Evolutionary conservation across 2,888 invertebrate species (phyloP).

Genomic region (Stenurella melanura): DNA sequence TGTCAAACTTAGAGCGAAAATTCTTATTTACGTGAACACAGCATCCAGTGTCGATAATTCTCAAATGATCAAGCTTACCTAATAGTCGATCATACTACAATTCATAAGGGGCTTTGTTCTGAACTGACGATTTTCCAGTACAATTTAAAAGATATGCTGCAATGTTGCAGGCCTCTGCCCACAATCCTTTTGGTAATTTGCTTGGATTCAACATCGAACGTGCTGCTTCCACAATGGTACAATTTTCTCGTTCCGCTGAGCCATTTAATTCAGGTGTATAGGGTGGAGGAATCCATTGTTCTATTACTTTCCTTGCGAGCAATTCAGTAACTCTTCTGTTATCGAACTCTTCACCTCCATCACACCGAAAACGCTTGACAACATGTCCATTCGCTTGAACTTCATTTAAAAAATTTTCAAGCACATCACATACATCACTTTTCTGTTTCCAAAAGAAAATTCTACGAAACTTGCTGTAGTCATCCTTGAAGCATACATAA

Average conservation of each 20-base stretch:
- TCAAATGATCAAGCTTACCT: not conserved
- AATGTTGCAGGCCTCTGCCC: conserved; percentile 53
- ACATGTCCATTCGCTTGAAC: not conserved
- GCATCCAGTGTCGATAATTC: conserved; percentile 37
- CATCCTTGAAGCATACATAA: not conserved
- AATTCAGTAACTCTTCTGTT: not conserved
- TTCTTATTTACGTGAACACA: conserved; percentile 37
- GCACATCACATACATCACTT: not conserved
- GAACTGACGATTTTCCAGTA: conserved; percentile 25
- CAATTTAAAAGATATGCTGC: conserved; percentile 52
- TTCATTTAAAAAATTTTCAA: not conserved
- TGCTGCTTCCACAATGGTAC: conserved; percentile 53
- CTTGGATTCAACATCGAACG: conserved; percentile 52
- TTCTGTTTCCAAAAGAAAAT: not conserved
- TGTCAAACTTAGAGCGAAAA: conserved; percentile 38
- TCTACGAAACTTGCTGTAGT: not conserved
- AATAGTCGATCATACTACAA: not conserved
- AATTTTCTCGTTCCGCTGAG: conserved; percentile 46
- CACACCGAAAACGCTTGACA: not conserved
- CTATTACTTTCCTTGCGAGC: conserved; percentile 2
- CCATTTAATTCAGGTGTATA: conserved; percentile 35
- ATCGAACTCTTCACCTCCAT: not conserved
- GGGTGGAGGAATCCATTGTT: conserved; percentile 29
- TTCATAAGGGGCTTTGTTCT: conserved; percentile 33
- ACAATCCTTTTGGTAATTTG: conserved; percentile 25